Base-by-base conservation (phyloP, 2,888 invertebrate species). In the Antheraea yamamai region DNA sequence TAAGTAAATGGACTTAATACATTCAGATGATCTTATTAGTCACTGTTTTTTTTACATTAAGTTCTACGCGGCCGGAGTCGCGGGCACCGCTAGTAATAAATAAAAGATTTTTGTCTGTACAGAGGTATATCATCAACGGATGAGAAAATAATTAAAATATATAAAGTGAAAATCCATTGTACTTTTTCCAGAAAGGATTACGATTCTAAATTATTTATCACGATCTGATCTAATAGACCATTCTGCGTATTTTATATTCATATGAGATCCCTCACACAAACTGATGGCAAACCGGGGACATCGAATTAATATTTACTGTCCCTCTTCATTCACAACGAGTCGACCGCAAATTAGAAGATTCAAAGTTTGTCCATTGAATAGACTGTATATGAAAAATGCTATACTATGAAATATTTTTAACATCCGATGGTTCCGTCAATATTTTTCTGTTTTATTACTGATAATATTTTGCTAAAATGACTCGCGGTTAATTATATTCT, bases 321-420 rank as follows among this genome's bases (percentile, higher is more conserved):
- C 83, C 75, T 79, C 83, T 85, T 81, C 82, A 83, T 82, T 61
- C 23, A 71, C 82, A 75, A 71, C 64, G 78, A 83, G 84, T 80
- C 81, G 81, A 76, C 81, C 78, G 79, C 81, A 85, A 85, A 85
- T 83, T 84, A 83, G 82, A 82, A 84, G 83, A 81, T 80, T 84
- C 80, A 76, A 80, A 78, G 80, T 80, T 81, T 76, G 75, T 73
- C 78, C 78, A 77, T 78, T 47, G 61, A 58, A 61, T 23, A 61
- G 23, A 58, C 58, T 39, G 47, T 51, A 66, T 51, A 12, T 51
- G 47, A 26, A 66, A 47, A 64, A 10, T 26, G 35, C 47, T 74
- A 30, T 61, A 16, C 30, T 16, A 66, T 66, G 14, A 74, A 47
- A 47, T 23, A 61, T n/a, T n/a, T 18, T 18, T n/a, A 20, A 39